A percentile compares a stretch with the other conserved stretches of the same genome.
These are phyloP conservation scores for Tromatobia lineatoria DNA, from an alignment of 2,888 invertebrate genomes.

Conservation along the genomic window DNA sequence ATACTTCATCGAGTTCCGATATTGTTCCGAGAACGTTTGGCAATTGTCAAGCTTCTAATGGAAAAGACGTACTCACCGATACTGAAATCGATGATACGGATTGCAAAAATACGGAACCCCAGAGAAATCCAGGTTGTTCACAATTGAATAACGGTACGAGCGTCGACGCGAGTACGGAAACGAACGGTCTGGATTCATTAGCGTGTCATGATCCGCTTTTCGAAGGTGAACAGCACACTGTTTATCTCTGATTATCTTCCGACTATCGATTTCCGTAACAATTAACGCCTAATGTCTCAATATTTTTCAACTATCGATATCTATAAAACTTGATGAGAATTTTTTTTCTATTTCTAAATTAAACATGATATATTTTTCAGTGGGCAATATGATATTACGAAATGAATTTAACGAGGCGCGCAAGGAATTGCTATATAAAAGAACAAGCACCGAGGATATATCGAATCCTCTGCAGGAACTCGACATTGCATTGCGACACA, in stretches of 20 bases:
- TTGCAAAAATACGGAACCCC: conserved; percentile 23
- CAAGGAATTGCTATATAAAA: conserved; percentile 39
- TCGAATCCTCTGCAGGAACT: conserved; percentile 48
- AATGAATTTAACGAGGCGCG: conserved; percentile 53
- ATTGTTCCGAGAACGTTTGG: conserved; percentile 73
- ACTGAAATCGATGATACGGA: neutral
- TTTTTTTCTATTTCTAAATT: too few relatives aligned
- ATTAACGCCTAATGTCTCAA: too few relatives aligned
- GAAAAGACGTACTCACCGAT: conserved; percentile 26
- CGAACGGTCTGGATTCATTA: conserved; percentile 36
- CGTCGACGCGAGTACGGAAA: conserved; percentile 35
- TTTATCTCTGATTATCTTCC: neutral
- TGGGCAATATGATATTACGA: conserved; percentile 42
- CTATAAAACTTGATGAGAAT: too few relatives aligned
- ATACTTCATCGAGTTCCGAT: conserved; percentile 74
- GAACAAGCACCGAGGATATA: conserved; percentile 36
- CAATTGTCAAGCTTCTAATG: conserved; percentile 41
- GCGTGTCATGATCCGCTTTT: conserved; percentile 33
- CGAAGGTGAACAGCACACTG: conserved; percentile 22
- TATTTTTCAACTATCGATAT: too few relatives aligned
- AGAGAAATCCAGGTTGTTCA: conserved; percentile 1
- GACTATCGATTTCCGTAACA: too few relatives aligned
- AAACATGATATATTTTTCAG: neutral
- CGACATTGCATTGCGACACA: conserved; percentile 53
- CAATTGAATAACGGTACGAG: conserved; percentile 46